Base-by-base conservation (phyloP, 2,888 invertebrate species). In the Stenodema calcarata region DNA sequence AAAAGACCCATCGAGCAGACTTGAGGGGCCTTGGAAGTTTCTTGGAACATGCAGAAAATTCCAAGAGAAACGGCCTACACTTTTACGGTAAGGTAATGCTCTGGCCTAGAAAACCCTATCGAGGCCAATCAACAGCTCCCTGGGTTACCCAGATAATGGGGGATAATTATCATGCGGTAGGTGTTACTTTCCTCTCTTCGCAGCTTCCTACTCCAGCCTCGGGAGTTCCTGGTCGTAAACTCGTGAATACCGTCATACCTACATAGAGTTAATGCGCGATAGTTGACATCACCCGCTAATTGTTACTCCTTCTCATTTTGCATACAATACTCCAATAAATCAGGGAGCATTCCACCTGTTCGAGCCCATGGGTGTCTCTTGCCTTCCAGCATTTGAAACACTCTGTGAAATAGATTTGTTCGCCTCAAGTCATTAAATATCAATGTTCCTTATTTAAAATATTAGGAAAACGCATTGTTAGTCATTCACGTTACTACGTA, bases 221-320 rank as follows among this genome's bases (percentile, higher is more conserved):
- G n/a, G n/a, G 50, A 30, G 54, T 80, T 80, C 54, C 80, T 80
- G 54, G 80, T 80, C 80, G 80, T 80, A 80, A 80, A 80, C 54
- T 80, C 30, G 30, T 44, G 54, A 30, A 80, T 54, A 54, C 54
- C 80, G 84, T 73, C 70, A 84, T 73, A 47, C 84, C 47, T 84
- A 84, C 42, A 70, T n/a, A n/a, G 44, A 73, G 84, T 73, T 84
- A 84, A 84, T 75, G 84, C 73, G 84, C 73, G 73, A 73, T 84
- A 84, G 84, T 84, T 84, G 84, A 84, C 84, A 84, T 84, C 84
- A 84, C 75, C 84, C 75, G 84, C 84, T 84, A 84, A 84, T 84
- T 84, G 84, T 75, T 84, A 14, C 50, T 80, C 42, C 80, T 80
- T 28, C 54, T 28, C 80, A 30, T 70, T 83, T 83, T 70, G 70